Conservation (phyloP, 92 coral and sea anemone species). For the Pocillopora grandis region DNA sequence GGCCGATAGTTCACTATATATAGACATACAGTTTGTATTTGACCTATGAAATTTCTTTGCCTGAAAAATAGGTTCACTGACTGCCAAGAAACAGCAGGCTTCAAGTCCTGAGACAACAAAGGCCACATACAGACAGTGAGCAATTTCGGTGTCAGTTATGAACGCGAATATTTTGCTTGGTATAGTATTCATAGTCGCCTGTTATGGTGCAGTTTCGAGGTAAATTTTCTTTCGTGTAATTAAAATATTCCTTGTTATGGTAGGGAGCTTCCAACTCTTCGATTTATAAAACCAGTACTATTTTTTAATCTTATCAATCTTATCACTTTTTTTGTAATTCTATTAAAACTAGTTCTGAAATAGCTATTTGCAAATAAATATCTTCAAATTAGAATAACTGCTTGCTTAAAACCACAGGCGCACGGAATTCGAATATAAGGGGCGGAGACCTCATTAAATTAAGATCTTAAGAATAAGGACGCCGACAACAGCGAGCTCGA, state of each 20-base stretch:
- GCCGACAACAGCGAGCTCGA: not conserved
- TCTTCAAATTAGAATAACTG: not conserved
- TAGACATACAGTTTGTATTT: not conserved
- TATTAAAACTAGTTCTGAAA: not conserved
- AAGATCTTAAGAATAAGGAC: not conserved
- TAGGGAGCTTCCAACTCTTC: not conserved
- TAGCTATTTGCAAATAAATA: not conserved
- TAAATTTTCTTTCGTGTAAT: not conserved
- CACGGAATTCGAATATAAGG: not conserved
- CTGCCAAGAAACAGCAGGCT: conserved; percentile 16
- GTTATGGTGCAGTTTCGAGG: not conserved
- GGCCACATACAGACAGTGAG: not conserved
- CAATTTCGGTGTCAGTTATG: not conserved
- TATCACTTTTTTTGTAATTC: not conserved
- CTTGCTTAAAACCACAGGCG: not conserved
- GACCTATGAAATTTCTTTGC: not conserved
- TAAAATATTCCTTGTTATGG: not conserved
- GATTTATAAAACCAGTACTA: not conserved
- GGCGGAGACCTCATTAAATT: not conserved
- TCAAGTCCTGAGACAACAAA: not conserved
- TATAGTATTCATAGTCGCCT: not conserved
- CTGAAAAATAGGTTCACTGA: not conserved
- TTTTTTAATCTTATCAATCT: not conserved
- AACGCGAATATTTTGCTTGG: not conserved
- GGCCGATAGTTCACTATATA: not conserved